phyloP scores from a whole-genome alignment of 2,797 vertebrate species.

The Hippocampus kuda region DNA sequence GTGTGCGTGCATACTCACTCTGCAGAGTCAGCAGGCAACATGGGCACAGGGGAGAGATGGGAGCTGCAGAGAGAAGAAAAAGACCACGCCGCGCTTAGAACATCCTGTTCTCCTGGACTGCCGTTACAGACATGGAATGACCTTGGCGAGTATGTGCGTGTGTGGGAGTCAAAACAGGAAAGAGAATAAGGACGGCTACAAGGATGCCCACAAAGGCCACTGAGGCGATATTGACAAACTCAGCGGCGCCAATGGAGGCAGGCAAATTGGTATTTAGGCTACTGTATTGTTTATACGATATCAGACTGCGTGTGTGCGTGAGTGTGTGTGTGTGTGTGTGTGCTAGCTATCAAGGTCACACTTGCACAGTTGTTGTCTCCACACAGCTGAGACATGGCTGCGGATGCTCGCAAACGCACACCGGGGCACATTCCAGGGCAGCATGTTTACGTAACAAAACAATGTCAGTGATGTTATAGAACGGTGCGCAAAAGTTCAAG shows the following conservation, averaged over 20 bases:
- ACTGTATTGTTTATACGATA: conserved; percentile 36
- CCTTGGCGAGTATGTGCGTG: conserved; percentile 21
- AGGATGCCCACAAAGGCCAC: not conserved
- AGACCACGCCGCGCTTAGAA: conserved; percentile 41
- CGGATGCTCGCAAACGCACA: conserved; percentile 25
- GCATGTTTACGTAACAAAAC: conserved; percentile 34
- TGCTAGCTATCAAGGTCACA: conserved; percentile 1
- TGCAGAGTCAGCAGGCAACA: conserved; percentile 85
- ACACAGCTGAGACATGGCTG: conserved; percentile 11
- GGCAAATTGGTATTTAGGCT: conserved; percentile 52
- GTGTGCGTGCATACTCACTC: conserved; percentile 73
- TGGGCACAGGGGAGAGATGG: conserved; percentile 74
- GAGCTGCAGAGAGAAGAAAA: conserved; percentile 66
- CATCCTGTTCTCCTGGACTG: conserved; percentile 28
- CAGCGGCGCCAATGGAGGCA: conserved; percentile 32
- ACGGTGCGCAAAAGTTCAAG: conserved; percentile 5
- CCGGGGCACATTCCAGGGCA: conserved; percentile 14
- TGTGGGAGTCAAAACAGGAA: conserved; percentile 23
- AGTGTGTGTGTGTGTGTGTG: conserved; percentile 12
- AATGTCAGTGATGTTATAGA: conserved; percentile 22
- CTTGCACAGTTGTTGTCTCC: not conserved
- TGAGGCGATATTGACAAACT: conserved; percentile 2
- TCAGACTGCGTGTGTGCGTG: conserved; percentile 10
- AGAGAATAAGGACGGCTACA: conserved; percentile 5
- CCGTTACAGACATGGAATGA: conserved; percentile 12